A percentile compares a stretch with the other conserved stretches of the same genome.
These are phyloP conservation scores for Rhinopomastus cyanomelas DNA, from an alignment of 2,113 vertebrate species.

Conservation along the genomic window DNA sequence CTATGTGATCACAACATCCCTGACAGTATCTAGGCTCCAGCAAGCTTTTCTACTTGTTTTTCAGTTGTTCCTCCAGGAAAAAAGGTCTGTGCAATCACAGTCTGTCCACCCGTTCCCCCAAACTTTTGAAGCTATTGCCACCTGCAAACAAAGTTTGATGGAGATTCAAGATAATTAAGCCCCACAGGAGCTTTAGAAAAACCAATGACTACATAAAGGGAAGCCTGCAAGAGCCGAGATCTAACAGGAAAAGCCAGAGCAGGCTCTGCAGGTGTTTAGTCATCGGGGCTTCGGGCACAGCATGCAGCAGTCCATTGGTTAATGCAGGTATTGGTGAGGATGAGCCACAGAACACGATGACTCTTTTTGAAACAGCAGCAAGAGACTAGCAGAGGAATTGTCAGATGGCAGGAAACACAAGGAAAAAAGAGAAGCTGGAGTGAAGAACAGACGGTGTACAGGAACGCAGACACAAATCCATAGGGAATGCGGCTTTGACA, in stretches of 20 bases:
- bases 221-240: background rate
- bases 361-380: background rate
- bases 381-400: background rate
- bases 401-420: background rate
- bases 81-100: conserved; percentile 40
- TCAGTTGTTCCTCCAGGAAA: background rate
- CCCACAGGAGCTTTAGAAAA: background rate
- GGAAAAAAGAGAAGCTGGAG: background rate
- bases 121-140: conserved; percentile 17
- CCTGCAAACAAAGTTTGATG: background rate
- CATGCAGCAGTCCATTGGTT: rapidly evolving
- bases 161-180: background rate
- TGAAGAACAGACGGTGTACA: background rate
- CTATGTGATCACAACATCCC: background rate
- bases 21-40: background rate
- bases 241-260: background rate
- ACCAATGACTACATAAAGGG: background rate
- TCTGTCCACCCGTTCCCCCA: background rate
- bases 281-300: background rate
- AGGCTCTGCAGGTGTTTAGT: background rate
- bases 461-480: background rate
- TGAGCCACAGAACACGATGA: background rate
- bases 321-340: background rate
- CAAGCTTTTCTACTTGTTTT: background rate
- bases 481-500: background rate